phyloP scores from a whole-genome alignment of 64 coral and sea anemone genomes.

The Cladopsammia gracilis region DNA sequence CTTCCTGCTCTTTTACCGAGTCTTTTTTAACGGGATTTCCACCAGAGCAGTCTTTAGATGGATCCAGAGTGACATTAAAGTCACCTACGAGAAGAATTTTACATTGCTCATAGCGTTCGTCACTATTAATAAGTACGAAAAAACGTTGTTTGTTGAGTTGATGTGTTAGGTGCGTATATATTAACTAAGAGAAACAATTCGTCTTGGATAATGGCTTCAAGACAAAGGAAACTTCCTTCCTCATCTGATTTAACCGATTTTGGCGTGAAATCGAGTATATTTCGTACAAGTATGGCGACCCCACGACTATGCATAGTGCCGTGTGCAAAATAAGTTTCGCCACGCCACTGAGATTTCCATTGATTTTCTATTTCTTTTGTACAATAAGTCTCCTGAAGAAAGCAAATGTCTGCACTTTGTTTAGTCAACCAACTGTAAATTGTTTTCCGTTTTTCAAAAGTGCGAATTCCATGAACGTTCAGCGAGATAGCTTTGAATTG shows the following conservation, averaged over 20 bases:
- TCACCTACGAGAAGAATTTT: not conserved
- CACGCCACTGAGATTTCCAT: conserved; percentile 55
- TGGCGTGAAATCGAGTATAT: conserved; percentile 32
- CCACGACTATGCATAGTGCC: conserved; percentile 54
- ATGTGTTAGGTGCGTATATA: not conserved
- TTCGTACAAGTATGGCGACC: not conserved
- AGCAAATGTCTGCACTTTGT: conserved; percentile 63
- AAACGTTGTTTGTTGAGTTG: not conserved
- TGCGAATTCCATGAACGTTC: conserved; percentile 53
- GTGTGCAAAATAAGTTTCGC: conserved; percentile 52
- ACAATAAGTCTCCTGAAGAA: conserved; percentile 67
- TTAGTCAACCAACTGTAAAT: conserved; percentile 41
- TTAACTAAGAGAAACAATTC: conserved; percentile 17
- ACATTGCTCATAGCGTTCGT: not conserved
- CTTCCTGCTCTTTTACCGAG: not conserved
- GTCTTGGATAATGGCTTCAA: conserved; percentile 31
- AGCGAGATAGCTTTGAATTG: too few species aligned
- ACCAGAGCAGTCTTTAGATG: not conserved
- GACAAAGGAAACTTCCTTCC: conserved; percentile 40
- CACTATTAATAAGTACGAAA: not conserved
- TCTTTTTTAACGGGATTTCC: not conserved
- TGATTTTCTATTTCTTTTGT: conserved; percentile 22
- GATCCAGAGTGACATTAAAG: conserved; percentile 10
- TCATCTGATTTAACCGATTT: not conserved
- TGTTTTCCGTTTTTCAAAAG: conserved; percentile 25